phyloP scores from a whole-genome alignment of 37 sponge, comb jelly and placozoan species.

The Ianthella basta region DNA sequence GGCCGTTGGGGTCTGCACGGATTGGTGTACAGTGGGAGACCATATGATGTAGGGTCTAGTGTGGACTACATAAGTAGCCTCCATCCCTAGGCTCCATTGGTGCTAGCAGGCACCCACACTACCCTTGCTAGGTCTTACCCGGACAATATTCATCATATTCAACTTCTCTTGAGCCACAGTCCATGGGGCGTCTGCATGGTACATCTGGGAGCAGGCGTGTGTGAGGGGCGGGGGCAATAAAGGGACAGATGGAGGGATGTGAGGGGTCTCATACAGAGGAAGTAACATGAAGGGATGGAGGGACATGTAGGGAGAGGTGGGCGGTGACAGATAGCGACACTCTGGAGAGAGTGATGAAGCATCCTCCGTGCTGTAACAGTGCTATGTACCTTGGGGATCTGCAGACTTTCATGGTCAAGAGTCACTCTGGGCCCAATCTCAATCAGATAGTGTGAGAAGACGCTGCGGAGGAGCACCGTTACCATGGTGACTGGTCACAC shows the following conservation, averaged over 20 bases:
- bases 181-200: constrained; percentile 81
- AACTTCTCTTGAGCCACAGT: constrained; percentile 66
- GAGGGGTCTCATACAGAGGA: neutral
- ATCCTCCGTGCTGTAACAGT: neutral
- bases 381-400: constrained; percentile 68
- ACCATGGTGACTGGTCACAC: too few relatives aligned
- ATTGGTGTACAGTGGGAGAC: neutral
- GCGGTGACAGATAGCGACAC: too few relatives aligned
- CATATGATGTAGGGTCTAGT: neutral
- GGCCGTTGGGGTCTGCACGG: constrained; percentile 71
- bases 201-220: constrained; percentile 44
- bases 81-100: neutral
- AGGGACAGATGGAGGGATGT: neutral
- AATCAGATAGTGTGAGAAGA: constrained; percentile 67
- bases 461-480: constrained; percentile 35
- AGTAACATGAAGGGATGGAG: neutral
- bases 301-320: too few relatives aligned
- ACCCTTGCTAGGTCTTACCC: constrained; percentile 42
- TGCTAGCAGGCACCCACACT: neutral
- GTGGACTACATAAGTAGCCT: neutral
- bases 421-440: constrained; percentile 44
- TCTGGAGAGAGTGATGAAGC: too few relatives aligned
- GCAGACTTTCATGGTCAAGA: constrained; percentile 66
- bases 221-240: neutral
- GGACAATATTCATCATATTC: constrained; percentile 45